Evolutionary conservation across 2,113 vertebrate genomes (phyloP).

Genomic region (Eclectus roratus): DNA sequence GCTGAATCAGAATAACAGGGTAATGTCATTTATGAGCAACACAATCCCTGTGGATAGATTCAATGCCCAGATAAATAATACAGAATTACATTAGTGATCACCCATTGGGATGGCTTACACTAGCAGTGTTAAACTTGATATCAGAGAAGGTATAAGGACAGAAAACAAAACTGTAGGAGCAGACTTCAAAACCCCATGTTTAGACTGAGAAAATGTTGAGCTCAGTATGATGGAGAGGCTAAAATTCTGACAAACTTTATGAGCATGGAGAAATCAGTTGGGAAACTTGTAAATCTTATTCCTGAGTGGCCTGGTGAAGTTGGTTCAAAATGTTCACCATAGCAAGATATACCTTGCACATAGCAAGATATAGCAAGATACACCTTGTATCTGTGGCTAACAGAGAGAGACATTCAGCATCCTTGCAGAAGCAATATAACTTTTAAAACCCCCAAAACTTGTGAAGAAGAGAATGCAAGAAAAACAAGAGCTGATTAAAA

Average conservation of each 20-base stretch:
- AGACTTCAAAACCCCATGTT: neutral
- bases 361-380: neutral
- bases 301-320: neutral
- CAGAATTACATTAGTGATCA: neutral
- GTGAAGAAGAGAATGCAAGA: neutral
- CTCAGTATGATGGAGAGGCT: neutral
- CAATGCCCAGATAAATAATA: neutral
- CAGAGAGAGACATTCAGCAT: neutral
- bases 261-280: neutral
- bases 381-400: neutral
- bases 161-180: neutral
- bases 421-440: neutral
- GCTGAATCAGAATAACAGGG: conserved; percentile 36
- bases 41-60: neutral
- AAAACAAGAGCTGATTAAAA: neutral
- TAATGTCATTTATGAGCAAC: conserved; percentile 31
- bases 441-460: neutral
- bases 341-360: neutral
- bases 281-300: neutral
- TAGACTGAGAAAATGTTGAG: neutral
- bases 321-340: neutral
- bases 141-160: neutral
- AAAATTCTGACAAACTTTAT: neutral
- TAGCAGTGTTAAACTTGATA: neutral
- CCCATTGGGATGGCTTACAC: neutral